Conservation (phyloP, 1,140 invertebrate species). For the Dinothrombium tinctorium region DNA sequence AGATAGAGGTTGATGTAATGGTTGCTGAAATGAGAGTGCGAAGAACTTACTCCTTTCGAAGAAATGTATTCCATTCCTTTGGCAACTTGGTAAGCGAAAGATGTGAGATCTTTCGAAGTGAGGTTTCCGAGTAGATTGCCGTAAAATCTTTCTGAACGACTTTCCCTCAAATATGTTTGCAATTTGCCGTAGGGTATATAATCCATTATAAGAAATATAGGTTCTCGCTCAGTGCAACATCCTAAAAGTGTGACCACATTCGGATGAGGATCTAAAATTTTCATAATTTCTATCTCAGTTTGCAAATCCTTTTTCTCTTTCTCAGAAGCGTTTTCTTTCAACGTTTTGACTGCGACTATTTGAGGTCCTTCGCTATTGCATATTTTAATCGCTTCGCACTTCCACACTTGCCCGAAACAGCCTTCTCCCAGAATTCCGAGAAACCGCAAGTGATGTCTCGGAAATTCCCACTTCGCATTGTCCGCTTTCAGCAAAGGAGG, state of each 20-base stretch:
- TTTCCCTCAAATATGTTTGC: conserved; percentile 51
- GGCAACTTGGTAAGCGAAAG: conserved; percentile 71
- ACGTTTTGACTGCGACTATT: conserved; percentile 64
- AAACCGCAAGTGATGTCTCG: conserved; percentile 57
- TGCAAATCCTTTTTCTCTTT: conserved; percentile 60
- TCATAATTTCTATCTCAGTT: conserved; percentile 51
- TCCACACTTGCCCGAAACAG: conserved; percentile 79
- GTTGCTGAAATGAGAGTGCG: neutral
- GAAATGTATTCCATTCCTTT: conserved; percentile 78
- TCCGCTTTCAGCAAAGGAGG: no score
- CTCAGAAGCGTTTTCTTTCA: conserved; percentile 74
- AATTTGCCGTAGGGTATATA: conserved; percentile 71
- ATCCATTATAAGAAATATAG: conserved; percentile 78
- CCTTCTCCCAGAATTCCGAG: conserved; percentile 75
- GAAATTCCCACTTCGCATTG: conserved; percentile 60
- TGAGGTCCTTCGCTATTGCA: conserved; percentile 30
- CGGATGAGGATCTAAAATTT: conserved; percentile 43
- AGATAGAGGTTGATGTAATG: neutral
- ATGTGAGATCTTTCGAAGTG: conserved; percentile 60
- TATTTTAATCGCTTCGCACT: conserved; percentile 19
- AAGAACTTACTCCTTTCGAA: conserved; percentile 31
- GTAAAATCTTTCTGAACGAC: conserved; percentile 12
- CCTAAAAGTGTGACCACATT: conserved; percentile 52
- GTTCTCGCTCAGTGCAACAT: conserved; percentile 48
- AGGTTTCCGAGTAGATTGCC: conserved; percentile 21